Conservation (phyloP, 2,888 invertebrate species). For the Imbricaverruca yamaguchii region DNA sequence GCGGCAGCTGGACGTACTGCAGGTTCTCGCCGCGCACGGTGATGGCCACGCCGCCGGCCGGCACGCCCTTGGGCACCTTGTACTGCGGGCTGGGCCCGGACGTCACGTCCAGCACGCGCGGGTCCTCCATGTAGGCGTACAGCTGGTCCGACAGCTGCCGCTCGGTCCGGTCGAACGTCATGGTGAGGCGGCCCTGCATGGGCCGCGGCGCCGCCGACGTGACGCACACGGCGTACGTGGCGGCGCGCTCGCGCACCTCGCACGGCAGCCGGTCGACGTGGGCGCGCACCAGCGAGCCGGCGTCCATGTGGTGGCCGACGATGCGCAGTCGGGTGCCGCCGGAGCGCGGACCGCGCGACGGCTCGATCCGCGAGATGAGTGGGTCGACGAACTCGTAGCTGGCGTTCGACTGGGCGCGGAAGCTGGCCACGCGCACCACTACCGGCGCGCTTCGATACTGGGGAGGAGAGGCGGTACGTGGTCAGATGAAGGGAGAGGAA, state of each 20-base stretch:
- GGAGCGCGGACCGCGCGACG: conserved; percentile 81
- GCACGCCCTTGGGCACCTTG: conserved; percentile 79
- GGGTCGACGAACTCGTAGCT: conserved; percentile 86
- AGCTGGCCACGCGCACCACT: conserved; percentile 82
- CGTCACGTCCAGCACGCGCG: conserved; percentile 49
- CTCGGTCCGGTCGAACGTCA: conserved; percentile 42
- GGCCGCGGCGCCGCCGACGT: conserved; percentile 35
- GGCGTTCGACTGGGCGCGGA: conserved; percentile 61
- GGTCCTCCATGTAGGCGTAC: conserved; percentile 44
- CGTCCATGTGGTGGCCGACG: conserved; percentile 85
- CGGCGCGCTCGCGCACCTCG: conserved; percentile 36
- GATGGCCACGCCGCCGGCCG: conserved; percentile 85
- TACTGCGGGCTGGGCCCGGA: conserved; percentile 66
- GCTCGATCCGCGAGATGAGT: conserved; percentile 72
- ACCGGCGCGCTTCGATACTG: conserved; percentile 58
- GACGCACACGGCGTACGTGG: conserved; percentile 37
- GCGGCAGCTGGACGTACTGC: conserved; percentile 81
- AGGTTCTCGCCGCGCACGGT: conserved; percentile 83
- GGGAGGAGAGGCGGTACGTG: no score
- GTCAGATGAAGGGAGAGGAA: no score
- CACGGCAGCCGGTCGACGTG: conserved; percentile 80
- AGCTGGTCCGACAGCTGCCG: conserved; percentile 37
- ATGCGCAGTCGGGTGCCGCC: conserved; percentile 91
- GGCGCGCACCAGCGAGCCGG: conserved; percentile 85
- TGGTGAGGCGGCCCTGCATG: conserved; percentile 37